phyloP scores from a whole-genome alignment of 2,797 vertebrate species.

The Esox masquinongy region DNA sequence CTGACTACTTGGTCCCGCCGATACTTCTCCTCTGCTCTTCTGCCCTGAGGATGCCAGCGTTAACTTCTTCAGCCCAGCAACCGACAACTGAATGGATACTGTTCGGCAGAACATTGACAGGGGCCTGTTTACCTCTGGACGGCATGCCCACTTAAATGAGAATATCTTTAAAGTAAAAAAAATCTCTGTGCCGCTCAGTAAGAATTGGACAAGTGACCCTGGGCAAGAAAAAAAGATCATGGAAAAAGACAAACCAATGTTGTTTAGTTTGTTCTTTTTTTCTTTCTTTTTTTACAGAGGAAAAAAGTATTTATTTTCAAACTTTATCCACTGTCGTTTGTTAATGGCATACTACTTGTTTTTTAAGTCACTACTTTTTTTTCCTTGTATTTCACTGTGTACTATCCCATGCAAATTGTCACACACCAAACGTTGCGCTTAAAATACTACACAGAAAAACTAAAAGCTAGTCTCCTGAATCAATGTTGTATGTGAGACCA shows the following conservation, averaged over 20 bases:
- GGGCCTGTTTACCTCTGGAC: slow-evolving; percentile 87
- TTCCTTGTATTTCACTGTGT: slow-evolving; percentile 57
- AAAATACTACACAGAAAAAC: slow-evolving; percentile 56
- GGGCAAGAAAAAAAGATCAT: slow-evolving; percentile 51
- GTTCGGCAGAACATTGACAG: slow-evolving; percentile 81
- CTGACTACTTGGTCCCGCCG: slow-evolving; percentile 73
- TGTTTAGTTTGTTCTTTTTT: slow-evolving; percentile 53
- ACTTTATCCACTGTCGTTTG: slow-evolving; percentile 60
- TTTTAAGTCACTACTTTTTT: slow-evolving; percentile 55
- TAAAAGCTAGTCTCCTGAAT: slow-evolving; percentile 58
- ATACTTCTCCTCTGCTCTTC: slow-evolving; percentile 74
- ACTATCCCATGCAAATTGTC: slow-evolving; percentile 57
- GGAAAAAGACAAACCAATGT: slow-evolving; percentile 52
- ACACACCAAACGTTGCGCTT: slow-evolving; percentile 61
- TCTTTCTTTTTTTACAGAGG: slow-evolving; percentile 45
- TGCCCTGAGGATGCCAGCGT: slow-evolving; percentile 85
- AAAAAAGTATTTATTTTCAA: slow-evolving; percentile 81
- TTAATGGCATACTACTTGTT: slow-evolving; percentile 64
- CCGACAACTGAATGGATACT: slow-evolving; percentile 87
- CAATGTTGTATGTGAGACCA: slow-evolving; percentile 60
- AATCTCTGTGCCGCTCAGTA: slow-evolving; percentile 85
- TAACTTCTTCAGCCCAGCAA: slow-evolving; percentile 85
- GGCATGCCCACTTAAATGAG: slow-evolving; percentile 88
- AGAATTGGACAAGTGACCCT: slow-evolving; percentile 57
- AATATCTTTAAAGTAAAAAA: slow-evolving; percentile 71